Conservation (phyloP, 2,113 vertebrate species). For the Bos javanicus region DNA sequence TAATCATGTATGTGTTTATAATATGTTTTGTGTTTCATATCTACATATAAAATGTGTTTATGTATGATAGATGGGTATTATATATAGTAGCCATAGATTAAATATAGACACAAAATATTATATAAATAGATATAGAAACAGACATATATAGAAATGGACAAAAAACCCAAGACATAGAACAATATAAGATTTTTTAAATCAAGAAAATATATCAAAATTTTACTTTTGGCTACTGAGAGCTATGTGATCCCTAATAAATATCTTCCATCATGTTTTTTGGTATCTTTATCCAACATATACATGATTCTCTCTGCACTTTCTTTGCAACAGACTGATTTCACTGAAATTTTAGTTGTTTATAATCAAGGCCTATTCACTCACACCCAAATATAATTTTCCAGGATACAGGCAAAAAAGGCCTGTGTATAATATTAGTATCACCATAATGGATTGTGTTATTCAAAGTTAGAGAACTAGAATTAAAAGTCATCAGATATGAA, state of each 20-base stretch:
- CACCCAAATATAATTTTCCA: not conserved
- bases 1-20: not conserved
- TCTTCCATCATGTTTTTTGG: not conserved
- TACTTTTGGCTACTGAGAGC: not conserved
- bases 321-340: not conserved
- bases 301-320: not conserved
- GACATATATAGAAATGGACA: not conserved
- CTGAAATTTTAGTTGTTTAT: not conserved
- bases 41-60: not conserved
- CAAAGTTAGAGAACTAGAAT: not conserved
- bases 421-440: not conserved
- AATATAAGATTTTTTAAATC: not conserved
- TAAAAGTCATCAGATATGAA: not conserved
- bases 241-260: not conserved
- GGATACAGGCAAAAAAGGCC: not conserved
- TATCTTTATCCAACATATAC: not conserved
- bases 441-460: not conserved
- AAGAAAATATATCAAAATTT: not conserved
- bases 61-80: not conserved
- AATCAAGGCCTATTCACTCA: not conserved
- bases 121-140: not conserved
- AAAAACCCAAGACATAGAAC: not conserved
- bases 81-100: not conserved
- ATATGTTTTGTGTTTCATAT: not conserved
- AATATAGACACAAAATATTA: not conserved